Base-by-base conservation (phyloP, 2,888 invertebrate species). In the Netelia virgata region DNA sequence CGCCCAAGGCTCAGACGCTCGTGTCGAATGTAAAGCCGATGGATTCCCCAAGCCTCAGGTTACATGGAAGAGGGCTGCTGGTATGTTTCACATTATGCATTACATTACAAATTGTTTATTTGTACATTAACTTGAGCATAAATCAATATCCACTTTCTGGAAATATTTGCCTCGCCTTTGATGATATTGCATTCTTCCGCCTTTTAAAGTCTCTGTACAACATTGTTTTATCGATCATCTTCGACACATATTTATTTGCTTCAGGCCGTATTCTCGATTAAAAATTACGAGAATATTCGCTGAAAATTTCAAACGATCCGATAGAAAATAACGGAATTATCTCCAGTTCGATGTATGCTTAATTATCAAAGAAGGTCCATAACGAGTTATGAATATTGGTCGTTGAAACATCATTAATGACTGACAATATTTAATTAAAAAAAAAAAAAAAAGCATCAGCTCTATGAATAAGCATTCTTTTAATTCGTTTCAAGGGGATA, bases 51-150 rank as follows among this genome's bases (percentile, higher is more conserved):
- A 97, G 95, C 98, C 98, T 88, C 96, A 97, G 92, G 97, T 98
- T 68, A 97, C 98, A 89, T 98, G 98, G 98, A 98, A 98, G 95
- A 97, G 97, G 96, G 98, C 98, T 93, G 97, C 98, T 95, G 98
- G 98, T 98, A 95, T 92, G 94, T 88, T 69, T 43, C 5, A 66
- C 23, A 1, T 66, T 20, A 55, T 50, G 18, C 36, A 70, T 14
- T 47, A 47, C 47, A 3, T 47, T 1, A 47, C 10, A 47, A 10
- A 47, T 0, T 11, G 0, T 47, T 14, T 14, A 47, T 47, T 47
- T 47, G 5, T 2, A 14, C 47, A 14, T 10, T 61, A 14, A 28
- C 18, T 20, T 23, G 41, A 28, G 28, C 28, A 28, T 28, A 28
- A 36, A 6, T 6, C 36, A 36, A 36, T 36, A 36, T 36, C 36